Conservation (phyloP, 2,888 invertebrate genomes). For the Cylindroiulus punctatus region DNA sequence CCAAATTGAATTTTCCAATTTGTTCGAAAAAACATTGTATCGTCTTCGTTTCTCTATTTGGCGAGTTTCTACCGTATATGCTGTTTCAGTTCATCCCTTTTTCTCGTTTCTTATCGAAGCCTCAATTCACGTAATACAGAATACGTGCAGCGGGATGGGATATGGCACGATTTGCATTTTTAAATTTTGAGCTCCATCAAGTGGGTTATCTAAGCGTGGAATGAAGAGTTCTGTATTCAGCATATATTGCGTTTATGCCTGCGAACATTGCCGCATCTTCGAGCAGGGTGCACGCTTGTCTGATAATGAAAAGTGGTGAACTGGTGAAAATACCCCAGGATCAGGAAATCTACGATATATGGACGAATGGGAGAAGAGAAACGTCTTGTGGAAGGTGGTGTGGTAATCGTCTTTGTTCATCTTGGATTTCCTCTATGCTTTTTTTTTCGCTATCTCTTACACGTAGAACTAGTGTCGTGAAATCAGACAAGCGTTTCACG, state of each 20-base stretch:
- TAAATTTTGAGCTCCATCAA: slow-evolving; percentile 51
- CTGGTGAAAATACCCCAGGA: neutral
- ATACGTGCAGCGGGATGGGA: neutral
- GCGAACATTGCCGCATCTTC: slow-evolving; percentile 29
- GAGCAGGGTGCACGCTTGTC: slow-evolving; percentile 22
- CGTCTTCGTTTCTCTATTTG: no score
- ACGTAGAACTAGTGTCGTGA: slow-evolving; percentile 31
- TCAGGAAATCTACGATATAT: slow-evolving; percentile 21
- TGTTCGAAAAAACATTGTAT: no score
- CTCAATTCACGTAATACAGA: neutral
- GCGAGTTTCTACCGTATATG: neutral
- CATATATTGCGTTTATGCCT: slow-evolving; percentile 40
- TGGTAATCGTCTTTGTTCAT: slow-evolving; percentile 45
- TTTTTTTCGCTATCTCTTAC: slow-evolving; percentile 32
- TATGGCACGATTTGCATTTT: slow-evolving; percentile 49
- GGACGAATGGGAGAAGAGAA: slow-evolving; percentile 39
- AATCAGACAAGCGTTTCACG: slow-evolving; percentile 38
- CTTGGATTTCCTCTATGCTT: slow-evolving; percentile 2
- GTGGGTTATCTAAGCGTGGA: slow-evolving; percentile 55
- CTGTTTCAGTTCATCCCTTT: neutral
- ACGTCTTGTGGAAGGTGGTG: slow-evolving; percentile 43
- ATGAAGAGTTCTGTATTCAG: slow-evolving; percentile 51
- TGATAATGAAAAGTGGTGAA: slow-evolving; percentile 47
- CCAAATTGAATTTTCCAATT: no score
- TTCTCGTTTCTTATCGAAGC: neutral